Evolutionary conservation across 23 tunicate genomes (phyloP).

Genomic region (Ciona savignyi): DNA sequence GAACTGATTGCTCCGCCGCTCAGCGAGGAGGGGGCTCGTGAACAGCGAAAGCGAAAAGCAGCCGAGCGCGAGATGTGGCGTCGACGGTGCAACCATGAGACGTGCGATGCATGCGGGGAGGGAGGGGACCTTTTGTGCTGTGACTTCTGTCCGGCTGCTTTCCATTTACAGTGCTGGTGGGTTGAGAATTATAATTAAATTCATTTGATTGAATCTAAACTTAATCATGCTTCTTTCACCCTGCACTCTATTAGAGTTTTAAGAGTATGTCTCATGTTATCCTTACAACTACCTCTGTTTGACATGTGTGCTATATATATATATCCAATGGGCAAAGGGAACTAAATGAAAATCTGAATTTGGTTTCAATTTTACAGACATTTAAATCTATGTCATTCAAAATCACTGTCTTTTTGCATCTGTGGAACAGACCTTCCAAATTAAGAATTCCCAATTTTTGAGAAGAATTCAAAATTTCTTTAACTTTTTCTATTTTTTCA

Average conservation of each 20-base stretch:
- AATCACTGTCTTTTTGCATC: too few relatives aligned
- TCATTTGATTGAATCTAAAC: background rate
- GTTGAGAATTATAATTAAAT: slow-evolving; percentile 2
- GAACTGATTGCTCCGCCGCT: slow-evolving; percentile 80
- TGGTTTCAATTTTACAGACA: too few relatives aligned
- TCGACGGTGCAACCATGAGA: slow-evolving; percentile 78
- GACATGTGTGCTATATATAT: background rate
- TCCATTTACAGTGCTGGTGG: slow-evolving; percentile 92
- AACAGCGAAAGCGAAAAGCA: slow-evolving; percentile 50
- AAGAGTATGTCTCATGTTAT: background rate
- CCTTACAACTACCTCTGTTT: background rate
- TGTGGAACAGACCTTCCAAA: too few relatives aligned
- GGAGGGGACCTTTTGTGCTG: slow-evolving; percentile 98
- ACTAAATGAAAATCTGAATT: too few relatives aligned
- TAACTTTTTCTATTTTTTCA: too few relatives aligned
- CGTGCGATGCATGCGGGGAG: slow-evolving; percentile 97
- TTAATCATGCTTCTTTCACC: background rate
- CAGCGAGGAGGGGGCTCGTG: slow-evolving; percentile 53
- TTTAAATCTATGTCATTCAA: too few relatives aligned
- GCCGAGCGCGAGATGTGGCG: slow-evolving; percentile 95
- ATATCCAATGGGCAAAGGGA: too few relatives aligned
- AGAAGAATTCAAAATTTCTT: too few relatives aligned
- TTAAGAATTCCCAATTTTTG: too few relatives aligned
- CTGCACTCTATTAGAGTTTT: background rate
- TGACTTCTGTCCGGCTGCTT: slow-evolving; percentile 95